phyloP scores from a whole-genome alignment of 2,888 invertebrate species.

The Calliopum simillimum region DNA sequence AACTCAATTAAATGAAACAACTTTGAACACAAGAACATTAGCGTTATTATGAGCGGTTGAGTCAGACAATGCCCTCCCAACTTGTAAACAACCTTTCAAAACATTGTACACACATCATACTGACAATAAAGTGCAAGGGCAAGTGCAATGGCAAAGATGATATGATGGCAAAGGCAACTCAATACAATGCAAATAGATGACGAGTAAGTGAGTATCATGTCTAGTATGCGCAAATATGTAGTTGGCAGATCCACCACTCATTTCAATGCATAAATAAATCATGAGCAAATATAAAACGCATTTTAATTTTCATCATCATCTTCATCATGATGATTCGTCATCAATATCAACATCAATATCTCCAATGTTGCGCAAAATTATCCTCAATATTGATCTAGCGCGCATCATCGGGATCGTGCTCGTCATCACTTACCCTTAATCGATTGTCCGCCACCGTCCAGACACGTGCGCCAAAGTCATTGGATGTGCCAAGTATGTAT shows the following conservation, averaged over 20 bases:
- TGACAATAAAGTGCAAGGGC: neutral
- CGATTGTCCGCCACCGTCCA: constrained; percentile 95
- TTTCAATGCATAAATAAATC: neutral
- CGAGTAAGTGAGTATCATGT: neutral
- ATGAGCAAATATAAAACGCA: constrained; percentile 8
- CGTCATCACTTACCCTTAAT: constrained; percentile 77
- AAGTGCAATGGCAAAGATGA: neutral
- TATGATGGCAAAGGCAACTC: neutral
- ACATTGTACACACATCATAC: constrained; percentile 25
- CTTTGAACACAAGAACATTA: constrained; percentile 12
- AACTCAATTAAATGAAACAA: constrained; percentile 30
- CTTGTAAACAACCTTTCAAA: constrained; percentile 22
- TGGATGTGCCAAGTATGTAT: constrained; percentile 90
- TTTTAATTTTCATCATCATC: constrained; percentile 13
- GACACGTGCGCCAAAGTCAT: constrained; percentile 95
- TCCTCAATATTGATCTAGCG: too few relatives aligned
- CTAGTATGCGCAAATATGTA: neutral
- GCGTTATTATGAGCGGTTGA: neutral
- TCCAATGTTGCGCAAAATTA: too few relatives aligned
- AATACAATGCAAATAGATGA: neutral
- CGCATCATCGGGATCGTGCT: constrained; percentile 6
- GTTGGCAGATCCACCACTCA: neutral
- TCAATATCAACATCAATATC: neutral
- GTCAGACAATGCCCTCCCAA: constrained; percentile 7
- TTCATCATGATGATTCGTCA: neutral